Evolutionary conservation across 1,140 invertebrate genomes (phyloP), one percentile per base, ranked within the genome.

Genomic region (Drosophila suzukii): DNA sequence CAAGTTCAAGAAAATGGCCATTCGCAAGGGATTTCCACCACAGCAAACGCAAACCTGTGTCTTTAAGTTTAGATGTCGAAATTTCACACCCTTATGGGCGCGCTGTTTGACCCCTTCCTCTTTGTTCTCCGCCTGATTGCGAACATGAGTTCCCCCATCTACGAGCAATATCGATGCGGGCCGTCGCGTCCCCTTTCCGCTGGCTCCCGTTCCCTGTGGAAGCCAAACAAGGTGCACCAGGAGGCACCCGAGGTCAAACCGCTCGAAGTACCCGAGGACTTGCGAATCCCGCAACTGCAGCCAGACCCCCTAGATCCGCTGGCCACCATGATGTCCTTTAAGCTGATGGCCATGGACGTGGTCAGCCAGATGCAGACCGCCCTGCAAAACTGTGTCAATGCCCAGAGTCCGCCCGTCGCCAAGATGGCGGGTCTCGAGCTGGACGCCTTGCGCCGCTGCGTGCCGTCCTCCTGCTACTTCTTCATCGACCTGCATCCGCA

Each of bases 91-190:
- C 55, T 84, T 63, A 55, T 78, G 76, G 75, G 75, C 44, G 60
- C 66, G 75, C 56, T 89, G 80, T 62, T 75, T 74, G 74, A 84
- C 51, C 76, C 74, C 77, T 66, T 86, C 59, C 57, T 88, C 63
- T 74, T 83, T 80, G 61, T 71, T 53, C 61, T 83, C 47, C 80
- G 67, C 54, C 58, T 76, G 72, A 71, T 89, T 51, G 61, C 49
- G 46, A 74, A 68, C 41, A 89, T 88, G 84, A 88, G 80, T 41
- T 80, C 84, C 13, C 84, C 84, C 32, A 89, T 88, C 17, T 81
- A 84, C 68, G 77, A 88, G 43, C 84, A 86, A n/a, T 88, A 78
- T 63, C 63, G 75, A 27, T 81, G 68, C 80, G 56, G 49, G n/a
- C 30, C 75, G 27, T 47, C 81, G 57, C 81, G 56, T 34, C 60